Percentiles rank a stretch among this genome's conserved stretches.
Evolutionary conservation across 2,888 invertebrate genomes (phyloP).

Genomic region (Lasioglossum vierecki): DNA sequence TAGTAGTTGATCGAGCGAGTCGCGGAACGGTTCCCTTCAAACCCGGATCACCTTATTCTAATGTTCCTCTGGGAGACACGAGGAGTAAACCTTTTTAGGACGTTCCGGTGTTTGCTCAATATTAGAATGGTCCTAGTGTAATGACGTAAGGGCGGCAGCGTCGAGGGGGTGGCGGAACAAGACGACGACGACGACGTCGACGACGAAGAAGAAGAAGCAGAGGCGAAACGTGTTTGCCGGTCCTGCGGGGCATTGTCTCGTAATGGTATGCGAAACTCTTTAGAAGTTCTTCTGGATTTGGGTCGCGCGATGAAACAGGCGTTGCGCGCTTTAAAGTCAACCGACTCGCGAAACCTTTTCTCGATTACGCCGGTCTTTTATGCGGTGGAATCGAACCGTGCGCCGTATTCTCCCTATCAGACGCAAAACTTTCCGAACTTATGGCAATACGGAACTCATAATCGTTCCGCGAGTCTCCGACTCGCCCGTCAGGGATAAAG

Average conservation of each 20-base stretch:
- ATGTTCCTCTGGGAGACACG: conserved; percentile 22
- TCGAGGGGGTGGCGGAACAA: background rate
- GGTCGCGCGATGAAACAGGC: conserved; percentile 30
- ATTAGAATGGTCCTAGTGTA: conserved; percentile 25
- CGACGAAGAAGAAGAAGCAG: background rate
- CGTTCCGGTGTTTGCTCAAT: conserved; percentile 35
- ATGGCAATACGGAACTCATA: conserved; percentile 9
- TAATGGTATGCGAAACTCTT: conserved; percentile 52
- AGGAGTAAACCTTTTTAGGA: background rate
- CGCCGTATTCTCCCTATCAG: background rate
- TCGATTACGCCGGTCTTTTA: conserved; percentile 17
- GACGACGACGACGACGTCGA: background rate
- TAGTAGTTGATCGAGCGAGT: conserved; percentile 24
- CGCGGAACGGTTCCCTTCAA: background rate
- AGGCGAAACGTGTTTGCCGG: conserved; percentile 31
- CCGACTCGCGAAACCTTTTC: conserved; percentile 23
- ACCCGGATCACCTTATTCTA: background rate
- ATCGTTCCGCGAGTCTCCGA: background rate
- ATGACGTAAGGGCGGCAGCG: conserved; percentile 6
- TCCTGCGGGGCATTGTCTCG: conserved; percentile 39
- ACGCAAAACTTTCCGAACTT: background rate
- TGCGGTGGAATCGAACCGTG: background rate
- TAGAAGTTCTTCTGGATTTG: conserved; percentile 50
- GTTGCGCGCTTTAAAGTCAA: conserved; percentile 27
- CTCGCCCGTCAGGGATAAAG: background rate